Evolutionary conservation across 2,888 invertebrate genomes (phyloP).

Genomic region (Tholera decimalis): DNA sequence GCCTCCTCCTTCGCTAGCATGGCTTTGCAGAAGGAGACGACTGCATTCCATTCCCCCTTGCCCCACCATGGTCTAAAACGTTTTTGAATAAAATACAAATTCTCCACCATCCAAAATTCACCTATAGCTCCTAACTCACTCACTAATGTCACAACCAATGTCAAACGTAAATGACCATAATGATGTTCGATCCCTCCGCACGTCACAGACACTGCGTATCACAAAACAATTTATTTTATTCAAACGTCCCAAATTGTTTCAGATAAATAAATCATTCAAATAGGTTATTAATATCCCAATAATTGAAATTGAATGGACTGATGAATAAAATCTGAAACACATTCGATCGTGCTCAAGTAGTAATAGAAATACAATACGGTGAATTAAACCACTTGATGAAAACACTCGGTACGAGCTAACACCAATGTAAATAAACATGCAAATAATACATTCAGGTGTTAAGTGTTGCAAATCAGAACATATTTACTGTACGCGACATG

Average conservation of each 20-base stretch:
- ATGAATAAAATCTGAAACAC: slow-evolving; percentile 30
- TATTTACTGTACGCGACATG: slow-evolving; percentile 41
- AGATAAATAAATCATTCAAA: slow-evolving; percentile 31
- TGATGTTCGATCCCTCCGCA: slow-evolving; percentile 6
- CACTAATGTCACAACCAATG: slow-evolving; percentile 21
- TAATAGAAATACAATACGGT: slow-evolving; percentile 36
- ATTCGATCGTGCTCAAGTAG: slow-evolving; percentile 23
- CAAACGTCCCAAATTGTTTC: slow-evolving; percentile 19
- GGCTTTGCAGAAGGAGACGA: no score
- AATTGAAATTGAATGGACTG: slow-evolving; percentile 25
- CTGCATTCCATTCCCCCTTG: no score
- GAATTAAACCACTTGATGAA: slow-evolving; percentile 26
- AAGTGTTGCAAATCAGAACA: slow-evolving; percentile 52
- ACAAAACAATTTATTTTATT: slow-evolving; percentile 1
- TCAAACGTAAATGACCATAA: slow-evolving; percentile 23
- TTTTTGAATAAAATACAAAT: no score
- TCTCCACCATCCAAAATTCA: neutral
- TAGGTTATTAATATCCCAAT: slow-evolving; percentile 20
- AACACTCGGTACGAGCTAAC: slow-evolving; percentile 32
- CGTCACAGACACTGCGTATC: neutral
- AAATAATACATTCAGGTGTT: slow-evolving; percentile 54
- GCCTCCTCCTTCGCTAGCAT: no score
- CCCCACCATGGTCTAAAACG: no score
- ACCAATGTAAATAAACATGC: slow-evolving; percentile 51
- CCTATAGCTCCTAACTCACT: neutral